A percentile compares a stretch with the other conserved stretches of the same genome.
Conservation (phyloP, 2,113 vertebrate species). For the Triplophysa tibetana region DNA sequence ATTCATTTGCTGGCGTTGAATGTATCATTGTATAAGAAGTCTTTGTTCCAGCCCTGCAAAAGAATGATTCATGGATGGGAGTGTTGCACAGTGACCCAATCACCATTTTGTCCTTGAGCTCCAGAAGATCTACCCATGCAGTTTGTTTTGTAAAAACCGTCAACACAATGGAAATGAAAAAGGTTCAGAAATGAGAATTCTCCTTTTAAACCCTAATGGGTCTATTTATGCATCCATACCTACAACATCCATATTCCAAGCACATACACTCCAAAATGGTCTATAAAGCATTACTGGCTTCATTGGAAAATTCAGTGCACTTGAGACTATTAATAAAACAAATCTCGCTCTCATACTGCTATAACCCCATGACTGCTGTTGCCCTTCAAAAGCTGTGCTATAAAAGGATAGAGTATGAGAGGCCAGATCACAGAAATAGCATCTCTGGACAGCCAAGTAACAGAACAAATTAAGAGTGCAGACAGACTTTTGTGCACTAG, state of each 20-base stretch:
- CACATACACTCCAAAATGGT: conserved; percentile 6
- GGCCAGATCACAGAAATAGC: conserved; percentile 41
- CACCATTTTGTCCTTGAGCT: conserved; percentile 19
- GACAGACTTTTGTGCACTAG: neutral
- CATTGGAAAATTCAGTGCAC: conserved; percentile 33
- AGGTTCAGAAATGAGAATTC: too few species aligned
- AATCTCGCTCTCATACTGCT: conserved; percentile 8
- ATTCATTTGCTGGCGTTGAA: neutral
- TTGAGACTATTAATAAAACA: conserved; percentile 57
- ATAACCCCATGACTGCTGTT: conserved; percentile 37
- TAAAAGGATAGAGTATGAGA: conserved; percentile 40
- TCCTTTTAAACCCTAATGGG: too few species aligned
- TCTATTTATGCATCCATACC: too few species aligned
- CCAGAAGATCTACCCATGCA: neutral
- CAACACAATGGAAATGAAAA: too few species aligned
- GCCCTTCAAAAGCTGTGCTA: conserved; percentile 29
- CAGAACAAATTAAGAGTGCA: neutral
- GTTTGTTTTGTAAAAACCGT: neutral
- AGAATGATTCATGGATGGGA: conserved; percentile 14
- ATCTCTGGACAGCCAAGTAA: conserved; percentile 1
- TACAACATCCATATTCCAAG: neutral
- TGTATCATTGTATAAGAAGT: neutral
- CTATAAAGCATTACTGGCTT: conserved; percentile 24
- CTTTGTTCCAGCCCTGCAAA: neutral
- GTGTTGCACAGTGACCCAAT: conserved; percentile 24